Conservation (phyloP, 2,797 vertebrate species). For the Miichthys miiuy region DNA sequence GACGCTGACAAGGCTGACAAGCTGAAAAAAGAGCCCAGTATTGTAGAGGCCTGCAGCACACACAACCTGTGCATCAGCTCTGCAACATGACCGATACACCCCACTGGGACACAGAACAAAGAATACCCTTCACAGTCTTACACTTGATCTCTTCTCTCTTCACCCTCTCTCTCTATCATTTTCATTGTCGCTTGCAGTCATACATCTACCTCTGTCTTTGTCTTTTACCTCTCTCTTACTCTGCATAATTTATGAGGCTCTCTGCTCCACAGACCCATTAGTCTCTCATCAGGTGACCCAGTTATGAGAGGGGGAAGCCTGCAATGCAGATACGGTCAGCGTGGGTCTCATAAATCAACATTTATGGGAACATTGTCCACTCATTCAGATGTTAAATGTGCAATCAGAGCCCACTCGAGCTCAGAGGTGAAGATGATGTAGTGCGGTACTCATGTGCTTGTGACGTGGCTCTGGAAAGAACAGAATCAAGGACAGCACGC, state of each 20-base stretch:
- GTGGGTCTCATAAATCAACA: slow-evolving; percentile 48
- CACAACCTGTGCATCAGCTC: slow-evolving; percentile 44
- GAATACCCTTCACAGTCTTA: background rate
- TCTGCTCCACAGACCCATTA: slow-evolving; percentile 50
- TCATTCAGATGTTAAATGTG: slow-evolving; percentile 50
- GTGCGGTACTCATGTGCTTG: background rate
- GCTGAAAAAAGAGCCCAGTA: slow-evolving; percentile 11
- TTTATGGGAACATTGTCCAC: slow-evolving; percentile 32
- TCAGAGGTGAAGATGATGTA: slow-evolving; percentile 12
- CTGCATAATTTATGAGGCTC: slow-evolving; percentile 65
- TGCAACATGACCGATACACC: slow-evolving; percentile 42
- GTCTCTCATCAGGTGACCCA: slow-evolving; percentile 56
- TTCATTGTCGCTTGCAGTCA: slow-evolving; percentile 15
- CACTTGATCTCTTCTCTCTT: background rate
- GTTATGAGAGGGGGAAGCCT: slow-evolving; percentile 39
- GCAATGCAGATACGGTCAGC: slow-evolving; percentile 29
- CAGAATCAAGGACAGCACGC: slow-evolving; percentile 1
- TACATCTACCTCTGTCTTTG: slow-evolving; percentile 25
- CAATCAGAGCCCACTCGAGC: slow-evolving; percentile 14
- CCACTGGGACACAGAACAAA: slow-evolving; percentile 32
- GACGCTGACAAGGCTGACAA: slow-evolving; percentile 31
- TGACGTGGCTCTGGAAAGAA: background rate
- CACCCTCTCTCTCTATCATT: background rate
- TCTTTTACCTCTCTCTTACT: slow-evolving; percentile 24
- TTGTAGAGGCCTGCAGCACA: slow-evolving; percentile 19